Conservation (phyloP, 2,113 vertebrate genomes). For the Garra rufa region DNA sequence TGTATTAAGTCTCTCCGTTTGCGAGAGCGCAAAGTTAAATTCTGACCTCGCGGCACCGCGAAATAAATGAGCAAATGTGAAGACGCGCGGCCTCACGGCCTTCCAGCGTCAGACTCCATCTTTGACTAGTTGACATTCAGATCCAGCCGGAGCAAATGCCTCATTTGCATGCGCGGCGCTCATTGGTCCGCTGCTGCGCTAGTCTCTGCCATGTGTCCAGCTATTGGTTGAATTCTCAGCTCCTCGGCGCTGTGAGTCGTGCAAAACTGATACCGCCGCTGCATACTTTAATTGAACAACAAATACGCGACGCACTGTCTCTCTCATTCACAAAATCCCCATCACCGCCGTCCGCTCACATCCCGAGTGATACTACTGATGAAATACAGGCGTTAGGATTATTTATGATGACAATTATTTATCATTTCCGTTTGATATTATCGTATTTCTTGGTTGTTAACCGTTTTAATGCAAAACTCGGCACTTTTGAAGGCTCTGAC, state of each 20-base stretch:
- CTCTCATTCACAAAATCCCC: slow-evolving; percentile 91
- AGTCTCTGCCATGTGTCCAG: slow-evolving; percentile 78
- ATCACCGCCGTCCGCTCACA: slow-evolving; percentile 49
- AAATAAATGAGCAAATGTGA: slow-evolving; percentile 57
- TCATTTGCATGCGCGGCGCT: slow-evolving; percentile 31
- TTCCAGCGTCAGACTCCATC: slow-evolving; percentile 87
- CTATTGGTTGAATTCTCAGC: slow-evolving; percentile 79
- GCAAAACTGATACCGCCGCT: slow-evolving; percentile 65
- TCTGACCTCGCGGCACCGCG: slow-evolving; percentile 45
- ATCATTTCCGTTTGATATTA: neutral
- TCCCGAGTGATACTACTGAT: neutral
- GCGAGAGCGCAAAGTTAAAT: slow-evolving; percentile 12
- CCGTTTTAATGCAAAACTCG: neutral
- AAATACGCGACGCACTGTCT: slow-evolving; percentile 82
- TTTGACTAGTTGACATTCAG: slow-evolving; percentile 98
- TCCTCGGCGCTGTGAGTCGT: slow-evolving; percentile 77
- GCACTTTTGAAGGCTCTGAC: neutral
- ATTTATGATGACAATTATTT: neutral
- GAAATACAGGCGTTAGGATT: neutral
- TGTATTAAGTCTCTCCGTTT: slow-evolving; percentile 54
- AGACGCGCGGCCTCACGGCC: slow-evolving; percentile 81
- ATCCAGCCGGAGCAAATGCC: slow-evolving; percentile 80
- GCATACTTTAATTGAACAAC: slow-evolving; percentile 82
- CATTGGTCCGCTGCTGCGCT: slow-evolving; percentile 74
- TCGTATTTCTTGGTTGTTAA: neutral